Percentiles rank a stretch among this genome's conserved stretches.
Conservation (phyloP, 1,140 invertebrate species). For the Saxidomus purpurata region DNA sequence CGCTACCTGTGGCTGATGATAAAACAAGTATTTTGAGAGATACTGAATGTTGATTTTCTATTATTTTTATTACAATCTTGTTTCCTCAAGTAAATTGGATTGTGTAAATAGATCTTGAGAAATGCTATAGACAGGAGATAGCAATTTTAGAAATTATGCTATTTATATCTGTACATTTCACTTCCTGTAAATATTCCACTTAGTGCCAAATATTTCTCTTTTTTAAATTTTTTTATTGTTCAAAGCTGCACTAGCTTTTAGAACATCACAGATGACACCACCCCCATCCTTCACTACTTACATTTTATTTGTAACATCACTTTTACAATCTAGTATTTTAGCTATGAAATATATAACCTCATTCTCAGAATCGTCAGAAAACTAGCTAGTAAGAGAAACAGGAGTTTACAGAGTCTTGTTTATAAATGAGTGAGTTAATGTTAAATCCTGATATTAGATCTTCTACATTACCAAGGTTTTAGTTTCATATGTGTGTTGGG, state of each 20-base stretch:
- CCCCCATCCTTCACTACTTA: too few relatives aligned
- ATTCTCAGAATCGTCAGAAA: too few relatives aligned
- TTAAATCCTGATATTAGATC: too few relatives aligned
- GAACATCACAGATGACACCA: not conserved
- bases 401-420: too few relatives aligned
- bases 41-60: conserved; percentile 49
- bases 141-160: not conserved
- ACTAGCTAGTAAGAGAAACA: too few relatives aligned
- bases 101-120: not conserved
- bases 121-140: not conserved
- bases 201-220: not conserved
- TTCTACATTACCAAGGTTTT: too few relatives aligned
- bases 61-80: not conserved
- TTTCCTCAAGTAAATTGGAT: not conserved
- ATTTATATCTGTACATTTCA: not conserved
- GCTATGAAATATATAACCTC: too few relatives aligned
- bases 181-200: not conserved
- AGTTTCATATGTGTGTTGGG: too few relatives aligned
- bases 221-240: not conserved
- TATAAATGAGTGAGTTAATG: too few relatives aligned
- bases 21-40: conserved; percentile 61
- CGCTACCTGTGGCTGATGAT: conserved; percentile 53
- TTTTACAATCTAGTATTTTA: too few relatives aligned
- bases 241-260: not conserved
- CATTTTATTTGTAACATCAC: too few relatives aligned